Evolutionary conservation across 2,888 invertebrate species (phyloP), one percentile per base, ranked within the genome.

Genomic region (Labia minor): DNA sequence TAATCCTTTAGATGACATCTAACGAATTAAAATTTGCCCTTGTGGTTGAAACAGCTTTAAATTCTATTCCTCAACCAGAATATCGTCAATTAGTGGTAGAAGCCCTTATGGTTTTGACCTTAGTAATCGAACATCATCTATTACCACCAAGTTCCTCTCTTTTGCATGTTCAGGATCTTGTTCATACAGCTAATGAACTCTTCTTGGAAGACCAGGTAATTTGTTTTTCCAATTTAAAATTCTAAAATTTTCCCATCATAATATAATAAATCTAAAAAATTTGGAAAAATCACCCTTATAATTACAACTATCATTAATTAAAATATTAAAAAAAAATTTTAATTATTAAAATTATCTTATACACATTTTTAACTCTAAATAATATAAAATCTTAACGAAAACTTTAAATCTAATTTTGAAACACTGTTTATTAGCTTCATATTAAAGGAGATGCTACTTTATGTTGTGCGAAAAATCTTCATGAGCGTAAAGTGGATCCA

Each of bases 21-120:
- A 96, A 96, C 61, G 99, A 99, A 80, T 79, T 98, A 73, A 99
- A 99, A 80, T 99, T 99, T 79, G 98, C 99, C 0, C 81, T 99
- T 16, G 94, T 95, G 67, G 97, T 99, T 0, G 99, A 99, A 79
- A 92, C 95, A 1, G 96, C 96, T 1, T 81, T 99, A 65, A 99
- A 98, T 77, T 89, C 92, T 65, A 96, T 99, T 73, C 95, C 97
- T 0, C 96, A 98, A 77, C 98, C 99, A 0, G 99, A 99, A 77
- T 99, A 98, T 79, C 84, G 99, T 19, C 97, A 98, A 77, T 79
- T 98, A 70, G 89, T 98, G 66, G 97, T 99, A 0, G 98, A 99
- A 80, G 96, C 95, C 0, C 80, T 99, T 65, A 97, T 97, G 93
- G 95, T 99, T 16, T 81, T 98, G 37, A 95, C 95, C 0, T 78